Conservation (phyloP, 1,140 invertebrate genomes). For the Gonioctena quinquepunctata region DNA sequence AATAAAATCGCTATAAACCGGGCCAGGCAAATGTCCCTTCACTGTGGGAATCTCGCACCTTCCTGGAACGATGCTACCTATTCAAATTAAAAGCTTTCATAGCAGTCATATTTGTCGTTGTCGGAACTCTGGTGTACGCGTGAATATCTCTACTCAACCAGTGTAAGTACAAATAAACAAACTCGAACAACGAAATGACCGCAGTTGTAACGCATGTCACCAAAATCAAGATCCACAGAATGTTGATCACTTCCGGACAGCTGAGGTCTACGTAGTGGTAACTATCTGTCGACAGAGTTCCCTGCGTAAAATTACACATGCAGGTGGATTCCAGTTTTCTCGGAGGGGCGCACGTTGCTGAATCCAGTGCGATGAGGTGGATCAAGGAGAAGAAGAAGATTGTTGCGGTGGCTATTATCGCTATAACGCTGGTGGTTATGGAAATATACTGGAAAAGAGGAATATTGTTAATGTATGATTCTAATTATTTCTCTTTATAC, state of each 20-base stretch:
- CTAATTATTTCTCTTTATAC: too few species aligned
- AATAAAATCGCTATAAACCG: too few species aligned
- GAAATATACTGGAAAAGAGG: constrained; percentile 8
- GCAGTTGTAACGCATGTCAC: constrained; percentile 52
- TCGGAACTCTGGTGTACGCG: constrained; percentile 42
- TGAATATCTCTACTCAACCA: constrained; percentile 56
- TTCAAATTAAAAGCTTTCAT: not conserved
- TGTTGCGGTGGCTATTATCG: not conserved
- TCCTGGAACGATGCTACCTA: not conserved
- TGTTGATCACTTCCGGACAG: constrained; percentile 56
- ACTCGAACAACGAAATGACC: constrained; percentile 52
- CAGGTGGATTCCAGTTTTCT: constrained; percentile 49
- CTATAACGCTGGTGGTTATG: not conserved
- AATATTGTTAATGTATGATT: too few species aligned
- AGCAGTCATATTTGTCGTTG: constrained; percentile 13
- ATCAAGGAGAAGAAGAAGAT: constrained; percentile 48
- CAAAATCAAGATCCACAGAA: constrained; percentile 54
- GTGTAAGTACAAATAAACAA: constrained; percentile 57
- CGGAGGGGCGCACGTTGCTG: constrained; percentile 52
- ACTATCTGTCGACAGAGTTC: constrained; percentile 28
- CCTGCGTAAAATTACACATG: constrained; percentile 39
- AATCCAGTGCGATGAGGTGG: constrained; percentile 54
- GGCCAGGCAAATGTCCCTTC: too few species aligned
- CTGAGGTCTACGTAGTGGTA: constrained; percentile 57
- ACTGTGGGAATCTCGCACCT: too few species aligned